phyloP scores from a whole-genome alignment of 2,888 invertebrate genomes.

The Oligia fasciuncula region DNA sequence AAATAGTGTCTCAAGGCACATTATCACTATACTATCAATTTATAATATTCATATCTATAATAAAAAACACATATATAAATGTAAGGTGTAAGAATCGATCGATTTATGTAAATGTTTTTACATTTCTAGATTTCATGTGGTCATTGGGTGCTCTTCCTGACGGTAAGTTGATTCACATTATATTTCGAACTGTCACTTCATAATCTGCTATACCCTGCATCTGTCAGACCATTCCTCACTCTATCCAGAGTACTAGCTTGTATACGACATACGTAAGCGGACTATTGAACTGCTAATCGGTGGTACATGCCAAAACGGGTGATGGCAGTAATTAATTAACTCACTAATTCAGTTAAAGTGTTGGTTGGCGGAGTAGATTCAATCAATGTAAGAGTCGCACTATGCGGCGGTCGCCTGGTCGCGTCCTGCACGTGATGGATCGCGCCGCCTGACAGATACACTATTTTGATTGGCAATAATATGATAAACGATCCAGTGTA shows the following conservation, averaged over 20 bases:
- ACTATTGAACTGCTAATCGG: constrained; percentile 74
- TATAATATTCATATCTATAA: constrained; percentile 71
- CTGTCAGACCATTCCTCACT: constrained; percentile 75
- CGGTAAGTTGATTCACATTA: constrained; percentile 93
- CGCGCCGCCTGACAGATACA: constrained; percentile 88
- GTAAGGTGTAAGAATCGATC: constrained; percentile 88
- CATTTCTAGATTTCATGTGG: constrained; percentile 99
- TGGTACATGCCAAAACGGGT: constrained; percentile 76
- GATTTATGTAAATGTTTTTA: constrained; percentile 90
- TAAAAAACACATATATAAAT: constrained; percentile 77
- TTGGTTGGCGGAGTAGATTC: constrained; percentile 76
- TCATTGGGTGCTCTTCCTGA: constrained; percentile 99
- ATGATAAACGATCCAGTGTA: constrained; percentile 87
- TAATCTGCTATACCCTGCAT: constrained; percentile 76
- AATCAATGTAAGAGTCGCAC: constrained; percentile 75
- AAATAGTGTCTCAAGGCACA: constrained; percentile 90
- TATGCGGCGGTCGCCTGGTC: constrained; percentile 48
- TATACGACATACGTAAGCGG: constrained; percentile 60
- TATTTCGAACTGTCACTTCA: constrained; percentile 81
- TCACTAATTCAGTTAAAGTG: constrained; percentile 77
- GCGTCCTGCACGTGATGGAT: constrained; percentile 85
- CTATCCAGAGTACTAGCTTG: constrained; percentile 54
- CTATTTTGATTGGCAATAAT: constrained; percentile 90
- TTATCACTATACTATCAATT: constrained; percentile 71
- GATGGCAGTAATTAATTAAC: constrained; percentile 77